phyloP scores from a whole-genome alignment of 2,113 vertebrate species.

The Podarcis raffonei region DNA sequence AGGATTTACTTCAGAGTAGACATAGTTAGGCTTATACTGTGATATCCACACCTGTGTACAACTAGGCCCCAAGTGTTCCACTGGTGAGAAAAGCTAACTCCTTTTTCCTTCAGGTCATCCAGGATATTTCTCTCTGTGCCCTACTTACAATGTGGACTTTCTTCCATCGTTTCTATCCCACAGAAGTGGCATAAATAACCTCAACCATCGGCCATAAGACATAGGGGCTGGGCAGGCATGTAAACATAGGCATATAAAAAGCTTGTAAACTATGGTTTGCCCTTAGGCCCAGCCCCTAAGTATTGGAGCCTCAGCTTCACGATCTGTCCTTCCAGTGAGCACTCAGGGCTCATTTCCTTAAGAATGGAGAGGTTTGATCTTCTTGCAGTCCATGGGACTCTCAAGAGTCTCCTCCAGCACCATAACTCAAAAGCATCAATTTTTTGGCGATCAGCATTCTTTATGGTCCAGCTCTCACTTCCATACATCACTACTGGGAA shows the following conservation, averaged over 20 bases:
- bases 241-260: background rate
- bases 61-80: background rate
- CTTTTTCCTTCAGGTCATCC: background rate
- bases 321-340: too few relatives aligned
- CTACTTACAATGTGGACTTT: background rate
- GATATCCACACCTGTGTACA: background rate
- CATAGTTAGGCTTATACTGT: too few relatives aligned
- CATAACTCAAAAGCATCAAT: too few relatives aligned
- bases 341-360: too few relatives aligned
- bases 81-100: background rate
- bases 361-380: too few relatives aligned
- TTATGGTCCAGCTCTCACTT: too few relatives aligned
- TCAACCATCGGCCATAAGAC: background rate
- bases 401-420: too few relatives aligned
- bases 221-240: background rate
- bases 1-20: too few relatives aligned
- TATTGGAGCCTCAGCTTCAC: too few relatives aligned
- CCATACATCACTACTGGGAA: too few relatives aligned
- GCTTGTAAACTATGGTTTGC: slow-evolving; percentile 42
- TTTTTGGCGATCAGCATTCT: too few relatives aligned
- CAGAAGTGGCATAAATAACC: slow-evolving; percentile 32
- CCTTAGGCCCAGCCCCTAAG: rapidly evolving
- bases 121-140: background rate
- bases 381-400: too few relatives aligned
- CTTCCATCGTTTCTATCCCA: background rate